Percentiles rank a stretch among this genome's conserved stretches.
Conservation (phyloP, 2,113 vertebrate species). For the Turdus rufiventris region DNA sequence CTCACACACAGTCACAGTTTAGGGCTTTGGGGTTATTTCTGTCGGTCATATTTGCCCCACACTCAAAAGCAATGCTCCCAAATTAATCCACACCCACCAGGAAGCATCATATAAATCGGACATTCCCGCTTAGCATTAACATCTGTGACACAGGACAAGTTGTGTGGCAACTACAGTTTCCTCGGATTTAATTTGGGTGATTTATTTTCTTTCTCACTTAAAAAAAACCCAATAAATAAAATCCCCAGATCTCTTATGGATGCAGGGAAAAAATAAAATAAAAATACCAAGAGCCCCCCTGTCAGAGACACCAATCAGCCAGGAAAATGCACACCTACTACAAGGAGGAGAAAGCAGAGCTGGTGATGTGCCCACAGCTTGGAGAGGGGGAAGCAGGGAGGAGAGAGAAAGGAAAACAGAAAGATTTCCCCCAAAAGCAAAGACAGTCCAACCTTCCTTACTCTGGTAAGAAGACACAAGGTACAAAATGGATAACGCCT, state of each 20-base stretch:
- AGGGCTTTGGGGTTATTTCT: background rate
- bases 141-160: background rate
- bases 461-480: constrained; percentile 52
- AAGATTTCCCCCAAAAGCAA: constrained; percentile 69
- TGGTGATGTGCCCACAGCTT: constrained; percentile 65
- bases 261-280: background rate
- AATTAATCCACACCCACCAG: constrained; percentile 53
- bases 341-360: constrained; percentile 56
- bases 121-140: background rate
- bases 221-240: background rate
- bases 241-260: background rate
- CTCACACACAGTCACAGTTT: constrained; percentile 30
- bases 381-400: constrained; percentile 36
- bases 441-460: constrained; percentile 64
- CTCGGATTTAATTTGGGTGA: background rate
- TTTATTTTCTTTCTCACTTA: background rate
- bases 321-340: constrained; percentile 72
- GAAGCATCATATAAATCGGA: constrained; percentile 20
- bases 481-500: constrained; percentile 43
- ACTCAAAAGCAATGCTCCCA: constrained; percentile 25
- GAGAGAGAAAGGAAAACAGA: constrained; percentile 27
- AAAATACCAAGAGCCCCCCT: background rate
- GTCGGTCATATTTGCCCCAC: background rate
- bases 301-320: constrained; percentile 75
- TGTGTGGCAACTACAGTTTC: background rate